Evolutionary conservation across 2,113 vertebrate species (phyloP).

Genomic region (Zingel zingel): DNA sequence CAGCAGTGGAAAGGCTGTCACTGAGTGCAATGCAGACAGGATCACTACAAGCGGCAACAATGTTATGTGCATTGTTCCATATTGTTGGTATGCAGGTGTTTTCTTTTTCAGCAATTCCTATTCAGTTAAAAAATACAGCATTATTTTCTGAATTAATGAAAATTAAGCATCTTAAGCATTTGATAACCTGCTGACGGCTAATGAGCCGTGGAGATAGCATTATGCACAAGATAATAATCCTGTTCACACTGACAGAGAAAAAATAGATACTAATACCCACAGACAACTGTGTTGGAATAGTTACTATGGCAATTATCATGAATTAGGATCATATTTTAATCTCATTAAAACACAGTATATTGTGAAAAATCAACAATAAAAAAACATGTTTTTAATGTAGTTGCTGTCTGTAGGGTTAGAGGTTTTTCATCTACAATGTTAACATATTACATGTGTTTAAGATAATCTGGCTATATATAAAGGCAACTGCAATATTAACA

Average conservation of each 20-base stretch:
- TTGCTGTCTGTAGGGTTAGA: background rate
- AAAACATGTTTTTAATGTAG: conserved; percentile 27
- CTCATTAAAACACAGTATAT: conserved; percentile 50
- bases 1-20: conserved; percentile 12
- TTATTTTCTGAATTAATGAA: conserved; percentile 55
- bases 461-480: background rate
- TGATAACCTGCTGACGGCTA: conserved; percentile 74
- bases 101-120: conserved; percentile 41
- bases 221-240: conserved; percentile 61
- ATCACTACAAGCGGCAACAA: conserved; percentile 1
- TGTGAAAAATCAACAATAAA: conserved; percentile 40
- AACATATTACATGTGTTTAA: background rate
- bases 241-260: conserved; percentile 42
- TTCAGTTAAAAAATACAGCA: conserved; percentile 53
- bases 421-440: background rate
- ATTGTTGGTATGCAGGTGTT: conserved; percentile 35
- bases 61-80: conserved; percentile 6
- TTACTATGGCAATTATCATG: conserved; percentile 50
- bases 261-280: conserved; percentile 57
- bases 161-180: conserved; percentile 56
- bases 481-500: background rate
- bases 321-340: conserved; percentile 61
- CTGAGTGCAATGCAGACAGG: conserved; percentile 11
- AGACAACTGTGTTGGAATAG: conserved; percentile 45
- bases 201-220: conserved; percentile 68